Conservation (phyloP, 1,140 invertebrate species). For the Hydropsyche tenuis region DNA sequence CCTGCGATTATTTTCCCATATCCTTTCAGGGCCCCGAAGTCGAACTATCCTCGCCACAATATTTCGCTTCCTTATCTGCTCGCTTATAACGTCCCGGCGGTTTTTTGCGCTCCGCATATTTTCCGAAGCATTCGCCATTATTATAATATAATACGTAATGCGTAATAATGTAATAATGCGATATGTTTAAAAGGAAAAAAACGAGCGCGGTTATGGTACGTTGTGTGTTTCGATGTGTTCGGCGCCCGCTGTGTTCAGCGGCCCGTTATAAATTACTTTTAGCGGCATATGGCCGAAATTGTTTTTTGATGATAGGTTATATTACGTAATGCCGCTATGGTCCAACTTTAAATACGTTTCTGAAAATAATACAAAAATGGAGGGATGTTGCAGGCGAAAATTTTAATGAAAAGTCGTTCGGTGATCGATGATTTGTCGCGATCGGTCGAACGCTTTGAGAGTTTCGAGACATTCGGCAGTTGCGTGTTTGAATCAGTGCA, state of each 20-base stretch:
- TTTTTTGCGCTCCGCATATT: no score
- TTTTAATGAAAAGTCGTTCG: conserved; percentile 5
- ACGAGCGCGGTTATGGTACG: no score
- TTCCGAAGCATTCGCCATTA: no score
- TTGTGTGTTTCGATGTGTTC: conserved; percentile 19
- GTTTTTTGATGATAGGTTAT: conserved; percentile 48
- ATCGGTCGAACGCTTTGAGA: no score
- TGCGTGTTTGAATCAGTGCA: no score
- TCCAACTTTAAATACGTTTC: conserved; percentile 45
- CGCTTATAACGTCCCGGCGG: no score
- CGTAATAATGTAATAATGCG: no score
- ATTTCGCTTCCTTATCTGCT: not conserved
- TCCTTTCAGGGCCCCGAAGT: not conserved
- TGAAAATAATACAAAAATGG: conserved; percentile 9
- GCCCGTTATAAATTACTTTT: conserved; percentile 48
- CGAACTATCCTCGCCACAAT: conserved; percentile 11
- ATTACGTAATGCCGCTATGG: conserved; percentile 39
- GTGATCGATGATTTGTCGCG: no score
- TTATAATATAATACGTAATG: no score
- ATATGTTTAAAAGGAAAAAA: no score
- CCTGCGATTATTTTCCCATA: conserved; percentile 16
- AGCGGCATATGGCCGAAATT: conserved; percentile 46
- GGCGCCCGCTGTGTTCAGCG: conserved; percentile 23
- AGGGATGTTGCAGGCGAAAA: not conserved
- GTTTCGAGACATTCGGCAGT: no score